phyloP scores from a whole-genome alignment of 2,797 vertebrate species.

The Rhinophrynus dorsalis region DNA sequence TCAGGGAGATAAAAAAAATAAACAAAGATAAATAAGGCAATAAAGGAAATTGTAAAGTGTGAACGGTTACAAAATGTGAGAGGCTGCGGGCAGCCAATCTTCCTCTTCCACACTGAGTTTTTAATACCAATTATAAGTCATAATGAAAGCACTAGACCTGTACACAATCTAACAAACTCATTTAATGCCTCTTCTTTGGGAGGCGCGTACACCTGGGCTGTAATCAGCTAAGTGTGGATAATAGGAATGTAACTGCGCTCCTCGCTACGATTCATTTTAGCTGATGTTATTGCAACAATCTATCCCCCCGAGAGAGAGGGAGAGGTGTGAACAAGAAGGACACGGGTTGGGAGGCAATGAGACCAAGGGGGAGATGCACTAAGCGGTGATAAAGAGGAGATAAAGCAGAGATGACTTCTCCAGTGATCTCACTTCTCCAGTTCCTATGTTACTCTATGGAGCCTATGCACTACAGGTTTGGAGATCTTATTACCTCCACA shows the following conservation, averaged over 20 bases:
- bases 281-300: not conserved
- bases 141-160: slow-evolving; percentile 1
- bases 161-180: slow-evolving; percentile 2
- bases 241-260: not conserved
- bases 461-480: no score
- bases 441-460: no score
- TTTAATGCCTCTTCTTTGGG: slow-evolving; percentile 16
- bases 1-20: slow-evolving; percentile 4
- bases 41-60: not conserved
- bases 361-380: not conserved
- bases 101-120: slow-evolving; percentile 5
- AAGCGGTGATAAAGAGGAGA: no score
- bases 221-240: slow-evolving; percentile 2
- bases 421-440: no score
- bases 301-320: not conserved
- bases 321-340: not conserved
- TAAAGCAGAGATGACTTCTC: no score
- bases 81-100: slow-evolving; percentile 16
- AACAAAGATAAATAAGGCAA: slow-evolving; percentile 26
- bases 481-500: no score
- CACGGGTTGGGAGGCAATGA: not conserved
- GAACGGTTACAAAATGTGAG: not conserved
- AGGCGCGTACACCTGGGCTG: slow-evolving; percentile 9
- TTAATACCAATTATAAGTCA: slow-evolving; percentile 33
- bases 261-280: not conserved